Evolutionary conservation across 2,797 vertebrate genomes (phyloP).

Genomic region (Diglossa cyanea): DNA sequence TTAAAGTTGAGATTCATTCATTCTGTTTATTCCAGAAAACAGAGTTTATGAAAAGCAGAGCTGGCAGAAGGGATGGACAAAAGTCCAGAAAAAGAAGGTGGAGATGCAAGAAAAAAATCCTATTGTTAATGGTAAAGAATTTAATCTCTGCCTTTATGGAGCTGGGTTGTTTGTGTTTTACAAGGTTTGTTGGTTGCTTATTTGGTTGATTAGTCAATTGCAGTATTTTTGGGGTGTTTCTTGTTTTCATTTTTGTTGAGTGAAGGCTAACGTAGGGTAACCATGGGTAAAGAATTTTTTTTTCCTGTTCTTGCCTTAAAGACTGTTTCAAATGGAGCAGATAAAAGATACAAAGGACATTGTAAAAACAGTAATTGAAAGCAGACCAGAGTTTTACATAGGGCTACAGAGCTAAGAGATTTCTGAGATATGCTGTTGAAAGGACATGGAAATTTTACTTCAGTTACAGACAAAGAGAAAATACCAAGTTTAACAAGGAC

Average conservation of each 20-base stretch:
- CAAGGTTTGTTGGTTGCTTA: background rate
- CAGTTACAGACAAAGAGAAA: background rate
- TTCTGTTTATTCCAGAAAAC: background rate
- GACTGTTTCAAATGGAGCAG: background rate
- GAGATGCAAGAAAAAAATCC: background rate
- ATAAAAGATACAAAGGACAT: background rate
- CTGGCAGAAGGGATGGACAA: background rate
- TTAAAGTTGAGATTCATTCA: background rate
- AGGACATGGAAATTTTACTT: background rate
- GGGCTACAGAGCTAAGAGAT: background rate
- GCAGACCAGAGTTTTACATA: background rate
- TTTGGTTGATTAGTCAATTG: background rate
- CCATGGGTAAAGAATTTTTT: background rate
- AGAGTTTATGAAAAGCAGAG: background rate
- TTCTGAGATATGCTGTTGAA: background rate
- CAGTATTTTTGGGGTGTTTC: fast-evolving
- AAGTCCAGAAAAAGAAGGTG: background rate
- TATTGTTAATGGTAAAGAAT: background rate
- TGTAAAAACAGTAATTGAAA: background rate
- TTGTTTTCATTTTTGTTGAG: fast-evolving
- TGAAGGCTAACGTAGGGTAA: background rate
- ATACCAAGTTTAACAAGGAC: background rate
- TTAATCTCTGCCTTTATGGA: background rate
- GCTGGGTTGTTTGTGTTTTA: background rate
- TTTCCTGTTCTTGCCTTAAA: background rate